Percentiles rank a stretch among this genome's conserved stretches.
phyloP scores from a whole-genome alignment of 2,113 vertebrate genomes.

The Eira barbara region DNA sequence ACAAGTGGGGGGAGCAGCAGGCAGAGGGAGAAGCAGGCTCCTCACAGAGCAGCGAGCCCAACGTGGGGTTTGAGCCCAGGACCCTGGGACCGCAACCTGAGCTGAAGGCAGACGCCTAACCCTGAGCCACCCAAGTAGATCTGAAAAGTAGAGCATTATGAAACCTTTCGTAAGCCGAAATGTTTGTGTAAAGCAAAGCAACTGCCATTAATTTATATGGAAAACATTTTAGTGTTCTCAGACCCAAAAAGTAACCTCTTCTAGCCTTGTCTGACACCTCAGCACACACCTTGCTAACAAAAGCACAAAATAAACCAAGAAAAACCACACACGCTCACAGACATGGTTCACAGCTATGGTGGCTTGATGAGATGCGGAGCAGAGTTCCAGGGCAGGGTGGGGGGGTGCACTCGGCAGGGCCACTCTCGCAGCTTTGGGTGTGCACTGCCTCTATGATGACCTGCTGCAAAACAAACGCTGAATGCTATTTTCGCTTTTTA shows the following conservation, averaged over 20 bases:
- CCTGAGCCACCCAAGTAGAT: not conserved
- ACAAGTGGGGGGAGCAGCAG: no score
- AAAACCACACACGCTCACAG: not conserved
- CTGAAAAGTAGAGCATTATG: not conserved
- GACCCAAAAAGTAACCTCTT: not conserved
- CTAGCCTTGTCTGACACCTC: not conserved
- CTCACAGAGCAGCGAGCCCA: no score
- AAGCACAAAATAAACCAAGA: not conserved
- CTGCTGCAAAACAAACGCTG: not conserved
- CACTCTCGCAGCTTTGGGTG: not conserved
- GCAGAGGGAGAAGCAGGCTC: no score
- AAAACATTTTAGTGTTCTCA: not conserved
- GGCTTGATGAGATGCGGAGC: not conserved
- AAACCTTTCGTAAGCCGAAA: not conserved
- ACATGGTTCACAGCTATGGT: not conserved
- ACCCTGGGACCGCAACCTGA: not conserved
- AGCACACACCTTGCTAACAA: not conserved
- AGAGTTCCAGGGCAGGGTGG: not conserved
- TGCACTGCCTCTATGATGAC: not conserved
- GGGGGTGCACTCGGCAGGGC: not conserved
- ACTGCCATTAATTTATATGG: not conserved
- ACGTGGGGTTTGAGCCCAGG: not conserved
- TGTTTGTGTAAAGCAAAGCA: not conserved
- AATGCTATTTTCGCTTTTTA: not conserved
- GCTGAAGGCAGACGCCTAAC: not conserved